Evolutionary conservation across 2,888 invertebrate genomes (phyloP).

Genomic region (Cephus pulcher): DNA sequence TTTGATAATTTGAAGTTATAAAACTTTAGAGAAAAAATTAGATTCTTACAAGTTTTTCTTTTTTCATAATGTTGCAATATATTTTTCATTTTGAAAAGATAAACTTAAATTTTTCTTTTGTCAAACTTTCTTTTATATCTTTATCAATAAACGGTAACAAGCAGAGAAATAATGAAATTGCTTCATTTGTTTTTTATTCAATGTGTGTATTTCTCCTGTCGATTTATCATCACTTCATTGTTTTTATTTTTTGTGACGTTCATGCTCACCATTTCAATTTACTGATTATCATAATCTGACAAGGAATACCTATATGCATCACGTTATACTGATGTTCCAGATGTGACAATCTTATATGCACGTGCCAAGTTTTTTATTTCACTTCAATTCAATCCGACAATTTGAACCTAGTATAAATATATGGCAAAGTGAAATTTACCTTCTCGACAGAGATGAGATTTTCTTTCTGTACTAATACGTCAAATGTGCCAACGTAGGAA

Average conservation of each 20-base stretch:
- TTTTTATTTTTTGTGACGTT: not conserved
- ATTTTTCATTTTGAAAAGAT: too few relatives aligned
- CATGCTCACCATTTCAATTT: not conserved
- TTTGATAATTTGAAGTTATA: too few relatives aligned
- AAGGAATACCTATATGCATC: not conserved
- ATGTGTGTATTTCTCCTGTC: too few relatives aligned
- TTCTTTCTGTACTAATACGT: not conserved
- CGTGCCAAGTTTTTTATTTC: not conserved
- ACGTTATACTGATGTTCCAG: not conserved
- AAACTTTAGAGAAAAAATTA: too few relatives aligned
- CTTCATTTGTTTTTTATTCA: too few relatives aligned
- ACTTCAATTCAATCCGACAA: not conserved
- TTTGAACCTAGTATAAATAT: not conserved
- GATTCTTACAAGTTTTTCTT: too few relatives aligned
- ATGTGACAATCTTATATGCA: not conserved
- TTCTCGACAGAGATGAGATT: not conserved
- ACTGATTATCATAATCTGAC: not conserved
- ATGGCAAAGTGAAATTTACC: not conserved
- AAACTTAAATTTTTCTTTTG: too few relatives aligned
- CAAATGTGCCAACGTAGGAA: not conserved
- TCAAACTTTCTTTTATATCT: too few relatives aligned
- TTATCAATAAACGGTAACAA: too few relatives aligned
- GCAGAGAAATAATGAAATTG: too few relatives aligned
- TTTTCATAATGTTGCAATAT: too few relatives aligned
- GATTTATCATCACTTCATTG: not conserved